These are phyloP conservation scores for Pocillopora grandis DNA, from an alignment of 92 coral and sea anemone species.

Conservation along the genomic window DNA sequence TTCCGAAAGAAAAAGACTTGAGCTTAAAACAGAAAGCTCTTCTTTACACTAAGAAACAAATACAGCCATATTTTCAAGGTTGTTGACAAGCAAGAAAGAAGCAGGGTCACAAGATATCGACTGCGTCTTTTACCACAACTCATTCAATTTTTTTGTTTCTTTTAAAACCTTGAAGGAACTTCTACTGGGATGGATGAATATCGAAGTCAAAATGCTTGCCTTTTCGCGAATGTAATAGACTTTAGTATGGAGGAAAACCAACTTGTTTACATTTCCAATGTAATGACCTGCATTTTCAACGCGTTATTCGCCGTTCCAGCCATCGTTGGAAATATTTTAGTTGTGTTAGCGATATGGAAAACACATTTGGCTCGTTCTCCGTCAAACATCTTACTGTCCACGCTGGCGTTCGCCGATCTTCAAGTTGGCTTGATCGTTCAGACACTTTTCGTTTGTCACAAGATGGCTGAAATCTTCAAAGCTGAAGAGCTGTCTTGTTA, in stretches of 20 bases:
- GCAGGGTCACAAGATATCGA: not conserved
- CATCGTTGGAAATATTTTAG: slow-evolving; percentile 53
- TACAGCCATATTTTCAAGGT: slow-evolving; percentile 4
- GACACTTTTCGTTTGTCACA: slow-evolving; percentile 46
- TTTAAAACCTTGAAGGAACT: not conserved
- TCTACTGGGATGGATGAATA: slow-evolving; percentile 2
- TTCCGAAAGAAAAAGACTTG: not conserved
- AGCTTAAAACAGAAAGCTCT: not conserved
- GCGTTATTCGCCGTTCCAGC: slow-evolving; percentile 45
- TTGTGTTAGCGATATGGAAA: slow-evolving; percentile 45
- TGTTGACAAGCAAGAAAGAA: not conserved
- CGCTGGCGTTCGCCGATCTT: slow-evolving; percentile 63
- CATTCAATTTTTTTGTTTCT: not conserved
- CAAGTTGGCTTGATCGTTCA: slow-evolving; percentile 63
- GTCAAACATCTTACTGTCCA: slow-evolving; percentile 52
- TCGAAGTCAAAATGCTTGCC: slow-evolving; percentile 2
- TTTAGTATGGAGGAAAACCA: slow-evolving; percentile 42
- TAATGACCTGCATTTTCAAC: slow-evolving; percentile 53
- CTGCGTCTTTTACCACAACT: not conserved
- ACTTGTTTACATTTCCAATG: slow-evolving; percentile 37
- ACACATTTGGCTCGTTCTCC: slow-evolving; percentile 37
- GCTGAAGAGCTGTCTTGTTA: slow-evolving; percentile 38
- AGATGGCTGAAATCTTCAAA: slow-evolving; percentile 43
- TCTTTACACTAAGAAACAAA: not conserved
- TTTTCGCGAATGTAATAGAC: slow-evolving; percentile 34